These are phyloP conservation scores for Folsomia manolachei DNA, from an alignment of 2,888 invertebrate species.

Conservation along the genomic window DNA sequence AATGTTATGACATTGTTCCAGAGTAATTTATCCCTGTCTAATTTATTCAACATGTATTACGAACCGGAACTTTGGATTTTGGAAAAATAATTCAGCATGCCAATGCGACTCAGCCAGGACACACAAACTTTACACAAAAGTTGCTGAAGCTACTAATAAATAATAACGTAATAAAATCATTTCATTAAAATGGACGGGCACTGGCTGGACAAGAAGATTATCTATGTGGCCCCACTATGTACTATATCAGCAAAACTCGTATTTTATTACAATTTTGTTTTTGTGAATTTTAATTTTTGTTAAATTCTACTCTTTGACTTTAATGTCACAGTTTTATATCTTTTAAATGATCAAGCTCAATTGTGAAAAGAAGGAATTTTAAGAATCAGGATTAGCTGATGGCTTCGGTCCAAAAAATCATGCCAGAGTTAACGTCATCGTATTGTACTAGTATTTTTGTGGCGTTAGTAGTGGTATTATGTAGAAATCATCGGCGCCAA, in stretches of 20 bases:
- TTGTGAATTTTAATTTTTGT: not conserved
- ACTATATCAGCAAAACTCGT: too few species aligned
- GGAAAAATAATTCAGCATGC: too few species aligned
- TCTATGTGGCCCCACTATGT: not conserved
- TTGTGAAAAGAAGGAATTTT: not conserved
- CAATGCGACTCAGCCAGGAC: too few species aligned
- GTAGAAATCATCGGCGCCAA: not conserved
- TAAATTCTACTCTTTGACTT: not conserved
- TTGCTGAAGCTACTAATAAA: too few species aligned
- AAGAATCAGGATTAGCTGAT: not conserved
- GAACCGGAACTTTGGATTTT: conserved; percentile 18
- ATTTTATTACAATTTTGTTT: not conserved
- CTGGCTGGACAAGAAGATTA: not conserved
- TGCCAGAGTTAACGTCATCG: not conserved
- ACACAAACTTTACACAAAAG: too few species aligned
- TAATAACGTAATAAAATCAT: too few species aligned
- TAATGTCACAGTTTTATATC: not conserved
- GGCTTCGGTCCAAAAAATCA: not conserved
- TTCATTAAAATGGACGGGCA: not conserved
- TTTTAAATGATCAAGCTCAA: not conserved
- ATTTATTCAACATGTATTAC: conserved; percentile 17
- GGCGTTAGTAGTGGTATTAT: too few species aligned
- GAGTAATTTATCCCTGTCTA: conserved; percentile 12
- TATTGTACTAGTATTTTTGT: too few species aligned
- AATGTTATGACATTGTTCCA: too few species aligned